A percentile compares a stretch with the other conserved stretches of the same genome.
phyloP scores from a whole-genome alignment of 2,797 vertebrate genomes.

The Hozukius guyotensis region DNA sequence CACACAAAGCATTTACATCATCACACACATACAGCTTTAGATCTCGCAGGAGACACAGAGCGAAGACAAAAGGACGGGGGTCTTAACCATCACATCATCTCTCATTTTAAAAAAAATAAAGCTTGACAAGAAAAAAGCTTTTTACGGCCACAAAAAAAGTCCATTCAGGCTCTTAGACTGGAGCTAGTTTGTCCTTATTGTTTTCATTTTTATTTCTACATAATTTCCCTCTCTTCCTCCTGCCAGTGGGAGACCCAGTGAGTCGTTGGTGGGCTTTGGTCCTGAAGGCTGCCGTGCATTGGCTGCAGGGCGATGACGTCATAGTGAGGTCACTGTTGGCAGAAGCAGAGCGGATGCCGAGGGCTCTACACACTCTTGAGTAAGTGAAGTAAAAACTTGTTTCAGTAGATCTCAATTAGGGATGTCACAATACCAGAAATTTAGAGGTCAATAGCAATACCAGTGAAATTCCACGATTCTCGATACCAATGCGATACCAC shows the following conservation, averaged over 20 bases:
- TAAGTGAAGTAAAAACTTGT: slow-evolving; percentile 58
- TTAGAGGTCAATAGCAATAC: too few relatives aligned
- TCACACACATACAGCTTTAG: background rate
- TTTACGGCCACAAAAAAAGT: background rate
- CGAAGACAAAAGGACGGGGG: background rate
- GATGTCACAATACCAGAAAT: too few relatives aligned
- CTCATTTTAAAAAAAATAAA: background rate
- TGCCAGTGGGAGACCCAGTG: slow-evolving; percentile 89
- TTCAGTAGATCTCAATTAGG: too few relatives aligned
- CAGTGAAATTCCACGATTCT: too few relatives aligned
- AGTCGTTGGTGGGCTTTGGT: slow-evolving; percentile 96
- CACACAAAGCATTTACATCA: background rate
- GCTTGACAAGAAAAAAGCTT: background rate
- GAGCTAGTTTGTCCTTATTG: background rate
- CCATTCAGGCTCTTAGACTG: background rate
- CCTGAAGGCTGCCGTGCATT: slow-evolving; percentile 88
- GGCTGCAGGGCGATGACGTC: slow-evolving; percentile 92
- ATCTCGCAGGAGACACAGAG: background rate
- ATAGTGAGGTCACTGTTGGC: slow-evolving; percentile 86
- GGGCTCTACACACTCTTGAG: slow-evolving; percentile 88
- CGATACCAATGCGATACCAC: too few relatives aligned
- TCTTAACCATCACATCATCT: background rate
- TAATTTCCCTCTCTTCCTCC: background rate
- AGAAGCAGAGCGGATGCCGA: slow-evolving; percentile 92
- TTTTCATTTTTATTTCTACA: background rate